Conservation (phyloP, 2,113 vertebrate species). For the Arizona elegans region DNA sequence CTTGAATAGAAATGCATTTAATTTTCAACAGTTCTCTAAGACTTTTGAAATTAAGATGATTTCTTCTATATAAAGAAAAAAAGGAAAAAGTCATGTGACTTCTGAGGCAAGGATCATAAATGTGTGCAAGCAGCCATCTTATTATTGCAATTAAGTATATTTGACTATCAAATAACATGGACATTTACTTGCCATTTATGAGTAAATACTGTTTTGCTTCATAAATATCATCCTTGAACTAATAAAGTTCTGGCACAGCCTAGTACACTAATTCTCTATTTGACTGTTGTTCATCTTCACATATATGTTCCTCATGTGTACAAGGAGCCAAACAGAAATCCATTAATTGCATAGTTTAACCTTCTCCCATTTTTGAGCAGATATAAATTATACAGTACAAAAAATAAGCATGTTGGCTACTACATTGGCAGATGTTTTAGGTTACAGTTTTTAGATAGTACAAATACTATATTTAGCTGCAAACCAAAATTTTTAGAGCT, state of each 20-base stretch:
- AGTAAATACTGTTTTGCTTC: background rate
- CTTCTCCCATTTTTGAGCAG: background rate
- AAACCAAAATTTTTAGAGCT: background rate
- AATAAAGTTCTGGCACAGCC: background rate
- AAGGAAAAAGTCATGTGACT: background rate
- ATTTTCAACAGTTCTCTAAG: background rate
- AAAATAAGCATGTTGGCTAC: background rate
- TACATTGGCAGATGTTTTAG: background rate
- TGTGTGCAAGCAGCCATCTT: background rate
- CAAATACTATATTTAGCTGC: background rate
- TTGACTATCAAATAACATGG: background rate
- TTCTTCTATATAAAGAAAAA: background rate
- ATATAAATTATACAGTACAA: background rate
- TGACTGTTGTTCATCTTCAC: background rate
- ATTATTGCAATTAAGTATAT: background rate
- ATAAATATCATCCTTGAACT: background rate
- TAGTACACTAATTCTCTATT: background rate
- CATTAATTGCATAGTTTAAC: background rate
- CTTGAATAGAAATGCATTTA: background rate
- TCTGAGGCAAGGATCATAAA: background rate
- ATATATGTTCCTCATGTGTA: background rate
- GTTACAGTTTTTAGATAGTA: background rate
- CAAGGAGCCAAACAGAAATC: background rate
- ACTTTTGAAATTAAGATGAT: background rate
- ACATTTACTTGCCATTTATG: background rate